These are phyloP conservation scores for Cydia fagiglandana DNA, from an alignment of 1,140 invertebrate species.

Conservation along the genomic window DNA sequence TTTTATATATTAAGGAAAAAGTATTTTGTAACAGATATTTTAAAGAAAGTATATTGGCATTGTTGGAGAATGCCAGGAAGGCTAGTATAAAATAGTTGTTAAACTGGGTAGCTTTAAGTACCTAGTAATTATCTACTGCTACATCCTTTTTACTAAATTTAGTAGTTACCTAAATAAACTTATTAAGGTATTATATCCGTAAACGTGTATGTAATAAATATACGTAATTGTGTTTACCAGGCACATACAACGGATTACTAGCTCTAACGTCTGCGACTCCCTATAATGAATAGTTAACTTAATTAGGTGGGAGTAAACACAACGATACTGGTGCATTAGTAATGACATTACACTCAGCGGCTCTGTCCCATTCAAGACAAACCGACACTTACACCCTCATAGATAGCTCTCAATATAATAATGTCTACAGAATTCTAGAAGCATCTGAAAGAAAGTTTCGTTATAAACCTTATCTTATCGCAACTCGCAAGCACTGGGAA, in stretches of 20 bases:
- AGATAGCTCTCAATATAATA: not conserved
- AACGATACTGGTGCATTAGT: not conserved
- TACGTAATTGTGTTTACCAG: not conserved
- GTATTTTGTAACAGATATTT: too few species aligned
- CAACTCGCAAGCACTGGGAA: too few species aligned
- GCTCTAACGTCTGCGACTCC: not conserved
- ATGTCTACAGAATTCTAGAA: not conserved
- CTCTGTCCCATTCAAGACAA: conserved; percentile 3
- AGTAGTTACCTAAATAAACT: not conserved
- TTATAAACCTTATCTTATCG: too few species aligned
- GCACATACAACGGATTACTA: not conserved
- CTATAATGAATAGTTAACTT: conserved; percentile 6
- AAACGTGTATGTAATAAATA: not conserved
- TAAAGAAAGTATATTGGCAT: too few species aligned
- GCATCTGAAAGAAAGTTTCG: too few species aligned
- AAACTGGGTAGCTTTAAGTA: too few species aligned
- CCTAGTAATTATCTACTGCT: too few species aligned
- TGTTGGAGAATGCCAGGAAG: too few species aligned
- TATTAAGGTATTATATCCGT: not conserved
- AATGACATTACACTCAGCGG: not conserved
- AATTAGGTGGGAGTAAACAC: conserved; percentile 1
- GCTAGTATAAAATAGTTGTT: too few species aligned
- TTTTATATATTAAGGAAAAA: not conserved
- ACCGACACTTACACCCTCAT: not conserved
- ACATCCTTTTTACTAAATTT: too few species aligned